Percentiles rank a stretch among this genome's conserved stretches.
These are phyloP conservation scores for Apamea sordens DNA, from an alignment of 2,888 invertebrate genomes.

Conservation along the genomic window DNA sequence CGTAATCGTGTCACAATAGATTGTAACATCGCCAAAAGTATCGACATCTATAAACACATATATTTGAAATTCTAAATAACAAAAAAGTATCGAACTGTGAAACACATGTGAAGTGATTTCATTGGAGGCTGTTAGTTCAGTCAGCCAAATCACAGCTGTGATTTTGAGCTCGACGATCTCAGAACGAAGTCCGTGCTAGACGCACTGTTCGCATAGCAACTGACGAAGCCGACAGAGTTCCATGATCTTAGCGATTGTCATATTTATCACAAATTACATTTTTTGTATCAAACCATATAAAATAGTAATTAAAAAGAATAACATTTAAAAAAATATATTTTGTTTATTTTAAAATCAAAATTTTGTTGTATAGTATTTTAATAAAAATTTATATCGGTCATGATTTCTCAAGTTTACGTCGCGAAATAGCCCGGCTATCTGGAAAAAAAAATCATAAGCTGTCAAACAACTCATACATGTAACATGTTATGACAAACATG, in stretches of 20 bases:
- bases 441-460: not conserved
- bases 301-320: not conserved
- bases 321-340: not conserved
- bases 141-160: not conserved
- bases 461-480: not conserved
- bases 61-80: not conserved
- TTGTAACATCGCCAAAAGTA: not conserved
- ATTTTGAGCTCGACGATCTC: not conserved
- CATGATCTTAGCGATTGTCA: constrained; percentile 11
- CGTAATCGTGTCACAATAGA: not conserved
- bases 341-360: not conserved
- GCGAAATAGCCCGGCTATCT: not conserved
- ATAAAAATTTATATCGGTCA: not conserved
- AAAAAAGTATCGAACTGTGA: not conserved
- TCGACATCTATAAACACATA: not conserved
- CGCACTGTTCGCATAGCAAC: not conserved
- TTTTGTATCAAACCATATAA: not conserved
- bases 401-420: not conserved
- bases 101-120: not conserved
- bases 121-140: not conserved
- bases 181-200: not conserved
- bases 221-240: not conserved
- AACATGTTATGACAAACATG: constrained; percentile 22
- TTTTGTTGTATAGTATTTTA: not conserved
- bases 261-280: constrained; percentile 11